phyloP scores from a whole-genome alignment of 2,888 invertebrate genomes.

The Melipona beecheii region DNA sequence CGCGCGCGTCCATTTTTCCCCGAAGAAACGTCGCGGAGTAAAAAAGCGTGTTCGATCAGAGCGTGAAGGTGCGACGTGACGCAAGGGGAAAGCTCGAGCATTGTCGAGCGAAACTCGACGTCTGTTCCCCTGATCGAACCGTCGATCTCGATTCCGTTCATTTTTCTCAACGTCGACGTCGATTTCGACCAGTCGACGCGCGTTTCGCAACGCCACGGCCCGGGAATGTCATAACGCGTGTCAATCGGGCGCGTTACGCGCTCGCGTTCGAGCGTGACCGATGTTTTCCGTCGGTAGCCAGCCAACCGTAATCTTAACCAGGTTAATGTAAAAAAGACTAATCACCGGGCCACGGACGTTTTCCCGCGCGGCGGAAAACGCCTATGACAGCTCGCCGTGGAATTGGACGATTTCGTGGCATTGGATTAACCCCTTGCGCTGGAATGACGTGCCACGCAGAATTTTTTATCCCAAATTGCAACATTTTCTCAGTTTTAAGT shows the following conservation, averaged over 20 bases:
- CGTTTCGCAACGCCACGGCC: conserved; percentile 42
- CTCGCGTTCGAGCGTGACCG: conserved; percentile 49
- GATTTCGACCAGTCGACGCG: conserved; percentile 51
- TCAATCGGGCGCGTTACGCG: conserved; percentile 46
- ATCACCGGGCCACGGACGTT: conserved; percentile 36
- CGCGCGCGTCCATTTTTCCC: conserved; percentile 34
- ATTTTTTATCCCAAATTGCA: too few species aligned
- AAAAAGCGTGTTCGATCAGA: conserved; percentile 59
- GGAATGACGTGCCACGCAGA: too few species aligned
- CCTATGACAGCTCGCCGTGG: conserved; percentile 19
- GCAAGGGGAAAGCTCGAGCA: conserved; percentile 55
- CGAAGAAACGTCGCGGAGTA: conserved; percentile 40
- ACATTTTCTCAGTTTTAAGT: too few species aligned
- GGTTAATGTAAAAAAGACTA: conserved; percentile 58
- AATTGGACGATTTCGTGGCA: conserved; percentile 25
- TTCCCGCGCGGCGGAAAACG: conserved; percentile 20
- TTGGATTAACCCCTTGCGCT: conserved; percentile 9
- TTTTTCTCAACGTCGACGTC: conserved; percentile 37
- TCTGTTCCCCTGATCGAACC: conserved; percentile 43
- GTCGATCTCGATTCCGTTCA: conserved; percentile 51
- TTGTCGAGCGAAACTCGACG: conserved; percentile 37
- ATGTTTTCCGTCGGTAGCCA: conserved; percentile 31
- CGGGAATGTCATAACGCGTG: conserved; percentile 62
- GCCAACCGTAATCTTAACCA: conserved; percentile 58
- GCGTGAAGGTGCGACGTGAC: conserved; percentile 56